phyloP scores from a whole-genome alignment of 2,113 vertebrate species.

The Phylloscopus whistleri region DNA sequence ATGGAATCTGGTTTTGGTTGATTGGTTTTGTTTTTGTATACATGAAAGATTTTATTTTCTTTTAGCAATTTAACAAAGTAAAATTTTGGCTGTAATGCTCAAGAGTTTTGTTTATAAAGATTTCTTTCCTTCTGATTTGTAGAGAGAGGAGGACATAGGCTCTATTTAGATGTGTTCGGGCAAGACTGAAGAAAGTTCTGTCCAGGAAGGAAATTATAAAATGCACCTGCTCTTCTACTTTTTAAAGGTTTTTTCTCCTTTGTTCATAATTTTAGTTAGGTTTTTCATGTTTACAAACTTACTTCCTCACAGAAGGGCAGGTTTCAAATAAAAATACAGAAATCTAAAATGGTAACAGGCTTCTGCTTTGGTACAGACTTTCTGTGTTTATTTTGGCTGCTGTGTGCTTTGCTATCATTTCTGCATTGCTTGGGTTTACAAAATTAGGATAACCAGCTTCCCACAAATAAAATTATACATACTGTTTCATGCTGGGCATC shows the following conservation, averaged over 20 bases:
- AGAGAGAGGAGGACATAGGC: neutral
- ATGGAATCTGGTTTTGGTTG: neutral
- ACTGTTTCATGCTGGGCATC: neutral
- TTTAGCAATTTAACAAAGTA: neutral
- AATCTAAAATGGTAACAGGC: neutral
- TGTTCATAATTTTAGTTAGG: neutral
- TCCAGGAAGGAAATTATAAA: neutral
- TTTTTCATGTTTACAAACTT: neutral
- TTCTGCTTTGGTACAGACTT: neutral
- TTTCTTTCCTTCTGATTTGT: neutral
- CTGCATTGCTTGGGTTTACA: neutral
- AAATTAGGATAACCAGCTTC: neutral
- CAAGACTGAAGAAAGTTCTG: neutral
- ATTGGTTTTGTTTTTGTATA: neutral
- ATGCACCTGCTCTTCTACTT: neutral
- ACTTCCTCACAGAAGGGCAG: neutral
- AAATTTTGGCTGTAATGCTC: neutral
- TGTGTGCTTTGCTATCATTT: neutral
- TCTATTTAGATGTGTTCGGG: neutral
- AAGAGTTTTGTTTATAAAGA: neutral
- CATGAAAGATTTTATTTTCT: neutral
- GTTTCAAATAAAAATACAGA: neutral
- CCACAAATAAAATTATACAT: neutral
- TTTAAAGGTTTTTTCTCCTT: neutral
- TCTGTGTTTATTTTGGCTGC: neutral